Conservation (phyloP, 2,888 invertebrate species). For the Drosophila affinis region DNA sequence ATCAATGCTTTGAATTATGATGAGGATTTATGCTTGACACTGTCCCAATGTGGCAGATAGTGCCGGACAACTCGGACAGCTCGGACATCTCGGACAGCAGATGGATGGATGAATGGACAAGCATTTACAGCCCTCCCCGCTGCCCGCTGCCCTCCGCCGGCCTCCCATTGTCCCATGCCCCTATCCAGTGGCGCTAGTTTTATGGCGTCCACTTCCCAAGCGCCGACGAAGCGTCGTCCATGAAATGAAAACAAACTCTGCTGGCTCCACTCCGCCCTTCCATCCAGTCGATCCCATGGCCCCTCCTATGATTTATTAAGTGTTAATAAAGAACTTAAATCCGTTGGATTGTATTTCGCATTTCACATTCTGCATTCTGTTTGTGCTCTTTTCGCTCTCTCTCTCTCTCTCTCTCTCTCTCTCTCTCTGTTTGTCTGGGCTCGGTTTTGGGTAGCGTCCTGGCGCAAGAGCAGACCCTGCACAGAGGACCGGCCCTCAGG, state of each 20-base stretch:
- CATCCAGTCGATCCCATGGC: conserved; percentile 9
- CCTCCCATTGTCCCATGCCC: neutral
- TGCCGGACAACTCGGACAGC: conserved; percentile 52
- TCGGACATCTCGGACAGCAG: conserved; percentile 49
- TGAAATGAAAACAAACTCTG: conserved; percentile 33
- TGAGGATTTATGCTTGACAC: conserved; percentile 82
- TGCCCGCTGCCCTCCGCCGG: neutral
- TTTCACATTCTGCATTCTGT: conserved; percentile 60
- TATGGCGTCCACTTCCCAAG: conserved; percentile 70
- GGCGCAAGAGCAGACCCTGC: conserved; percentile 11
- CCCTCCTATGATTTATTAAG: conserved; percentile 80
- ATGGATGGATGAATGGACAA: conserved; percentile 38
- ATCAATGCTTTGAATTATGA: conserved; percentile 83
- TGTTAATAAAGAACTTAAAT: conserved; percentile 83
- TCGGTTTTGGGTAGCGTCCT: conserved; percentile 18
- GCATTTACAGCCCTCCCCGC: conserved; percentile 58
- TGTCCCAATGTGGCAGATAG: conserved; percentile 80
- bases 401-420: conserved; percentile 18
- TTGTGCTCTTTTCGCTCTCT: conserved; percentile 34
- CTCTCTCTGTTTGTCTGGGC: conserved; percentile 21
- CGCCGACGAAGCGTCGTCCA: conserved; percentile 34
- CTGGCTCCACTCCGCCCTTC: conserved; percentile 2
- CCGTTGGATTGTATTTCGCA: conserved; percentile 76
- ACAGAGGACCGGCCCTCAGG: conserved; percentile 47
- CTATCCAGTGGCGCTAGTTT: conserved; percentile 65